Base-by-base conservation (phyloP, 2,888 invertebrate genomes). In the Drosophila austrosaltans region DNA sequence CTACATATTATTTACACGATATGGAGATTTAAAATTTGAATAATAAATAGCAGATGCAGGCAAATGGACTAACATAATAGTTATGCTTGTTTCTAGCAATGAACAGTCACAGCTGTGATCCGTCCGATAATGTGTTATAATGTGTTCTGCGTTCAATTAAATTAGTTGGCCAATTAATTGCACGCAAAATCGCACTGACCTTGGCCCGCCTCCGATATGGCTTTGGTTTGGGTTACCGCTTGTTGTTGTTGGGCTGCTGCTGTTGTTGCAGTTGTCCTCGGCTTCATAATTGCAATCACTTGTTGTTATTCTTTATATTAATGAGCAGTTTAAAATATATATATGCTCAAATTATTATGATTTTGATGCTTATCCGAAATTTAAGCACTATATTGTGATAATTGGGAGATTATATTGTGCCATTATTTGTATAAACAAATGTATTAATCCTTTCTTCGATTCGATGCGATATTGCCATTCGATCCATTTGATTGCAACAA, bases 171-270 rank as follows among this genome's bases (percentile, higher is more conserved):
- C 72, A 68, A 70, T 77, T 74, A 74, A 63, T 63, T 62, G 70
- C 70, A 70, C 72, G 76, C 75, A 75, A 76, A 72, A 59, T 72
- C 67, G 68, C 62, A 53, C 36, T 68, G 68, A 72, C 72, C 72
- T 74, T 72, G 72, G 72, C 72, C 72, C 22, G 39, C 58, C 39
- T 36, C 39, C 25, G 12, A 63, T 56, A 28, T 56, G 42, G 63
- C 56, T 48, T 44, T 48, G 61, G 16, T 30, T 56, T 56, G 56
- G 56, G 36, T 54, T 32, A 30, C 30, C n/a, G 39, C 12, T 58
- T 58, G 22, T 58, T 57, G 53, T 54, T 58, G 5, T 57, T 39
- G 39, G 39, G 40, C 39, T 40, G 36, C 36, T 20, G 36, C 20
- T n/a, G 22, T 25, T 40, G 58, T 1, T 25, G 48, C 16, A 22